Evolutionary conservation across 2,888 invertebrate genomes (phyloP).

Genomic region (Agrochola lota): DNA sequence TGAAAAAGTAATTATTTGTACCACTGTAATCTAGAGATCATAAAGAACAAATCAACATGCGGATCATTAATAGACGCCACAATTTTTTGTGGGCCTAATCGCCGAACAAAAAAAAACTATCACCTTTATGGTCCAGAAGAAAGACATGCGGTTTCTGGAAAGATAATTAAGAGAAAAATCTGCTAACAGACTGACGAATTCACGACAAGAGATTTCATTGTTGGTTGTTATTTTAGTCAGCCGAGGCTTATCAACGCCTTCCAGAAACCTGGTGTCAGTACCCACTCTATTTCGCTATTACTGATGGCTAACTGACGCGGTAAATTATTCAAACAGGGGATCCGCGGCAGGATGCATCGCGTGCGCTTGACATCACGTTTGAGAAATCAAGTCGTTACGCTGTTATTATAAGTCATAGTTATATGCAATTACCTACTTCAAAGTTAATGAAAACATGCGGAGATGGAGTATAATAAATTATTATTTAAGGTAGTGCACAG

Average conservation of each 20-base stretch:
- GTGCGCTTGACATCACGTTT: constrained; percentile 2
- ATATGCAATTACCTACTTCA: constrained; percentile 2
- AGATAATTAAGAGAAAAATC: neutral
- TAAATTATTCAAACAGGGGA: neutral
- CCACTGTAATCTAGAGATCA: no score
- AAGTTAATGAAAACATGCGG: neutral
- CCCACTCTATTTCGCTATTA: neutral
- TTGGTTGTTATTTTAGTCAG: neutral
- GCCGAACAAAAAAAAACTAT: no score
- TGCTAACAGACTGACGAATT: neutral
- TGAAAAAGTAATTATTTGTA: no score
- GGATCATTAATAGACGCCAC: no score
- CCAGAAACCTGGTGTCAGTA: neutral
- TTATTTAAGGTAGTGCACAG: neutral
- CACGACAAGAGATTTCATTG: neutral
- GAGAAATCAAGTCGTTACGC: constrained; percentile 9
- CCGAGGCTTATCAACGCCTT: neutral
- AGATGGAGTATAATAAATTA: neutral
- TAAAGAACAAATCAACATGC: no score
- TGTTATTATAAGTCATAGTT: neutral
- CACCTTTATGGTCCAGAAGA: neutral
- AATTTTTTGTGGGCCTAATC: no score
- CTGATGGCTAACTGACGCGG: neutral
- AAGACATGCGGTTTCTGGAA: neutral
- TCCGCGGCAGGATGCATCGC: neutral